Percentiles rank a stretch among this genome's conserved stretches.
phyloP scores from a whole-genome alignment of 2,888 invertebrate species.

The Drosophila robusta region DNA sequence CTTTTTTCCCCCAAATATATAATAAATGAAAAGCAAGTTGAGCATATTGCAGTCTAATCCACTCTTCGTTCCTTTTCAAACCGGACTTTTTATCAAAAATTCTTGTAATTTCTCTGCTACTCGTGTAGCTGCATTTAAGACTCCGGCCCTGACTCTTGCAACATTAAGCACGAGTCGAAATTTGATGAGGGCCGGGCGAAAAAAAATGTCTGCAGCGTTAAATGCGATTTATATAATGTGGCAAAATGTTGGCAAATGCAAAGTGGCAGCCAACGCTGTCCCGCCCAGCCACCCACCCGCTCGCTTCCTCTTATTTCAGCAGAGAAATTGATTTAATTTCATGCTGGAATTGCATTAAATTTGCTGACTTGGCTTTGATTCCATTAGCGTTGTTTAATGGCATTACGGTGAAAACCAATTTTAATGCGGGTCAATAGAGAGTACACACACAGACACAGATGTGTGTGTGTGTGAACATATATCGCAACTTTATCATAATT shows the following conservation, averaged over 20 bases:
- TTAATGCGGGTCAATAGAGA: conserved; percentile 36
- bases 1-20: too few species aligned
- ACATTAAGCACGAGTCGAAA: background rate
- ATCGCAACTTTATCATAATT: conserved; percentile 47
- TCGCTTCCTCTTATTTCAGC: conserved; percentile 1
- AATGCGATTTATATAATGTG: conserved; percentile 52
- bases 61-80: background rate
- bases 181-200: background rate
- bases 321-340: conserved; percentile 51
- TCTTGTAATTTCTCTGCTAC: background rate
- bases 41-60: background rate
- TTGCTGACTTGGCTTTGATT: conserved; percentile 64
- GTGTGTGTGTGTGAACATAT: background rate
- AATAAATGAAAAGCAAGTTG: background rate
- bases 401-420: conserved; percentile 30
- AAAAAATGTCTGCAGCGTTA: conserved; percentile 20
- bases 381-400: conserved; percentile 55
- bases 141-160: background rate
- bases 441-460: background rate
- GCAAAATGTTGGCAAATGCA: conserved; percentile 48
- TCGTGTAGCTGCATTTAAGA: conserved; percentile 1
- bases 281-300: too few species aligned
- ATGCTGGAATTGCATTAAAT: conserved; percentile 60
- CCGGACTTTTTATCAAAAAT: background rate
- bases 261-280: conserved; percentile 24